Evolutionary conservation across 2,113 vertebrate species (phyloP), one percentile per base, ranked within the genome.

Genomic region (Elgaria multicarinata): DNA sequence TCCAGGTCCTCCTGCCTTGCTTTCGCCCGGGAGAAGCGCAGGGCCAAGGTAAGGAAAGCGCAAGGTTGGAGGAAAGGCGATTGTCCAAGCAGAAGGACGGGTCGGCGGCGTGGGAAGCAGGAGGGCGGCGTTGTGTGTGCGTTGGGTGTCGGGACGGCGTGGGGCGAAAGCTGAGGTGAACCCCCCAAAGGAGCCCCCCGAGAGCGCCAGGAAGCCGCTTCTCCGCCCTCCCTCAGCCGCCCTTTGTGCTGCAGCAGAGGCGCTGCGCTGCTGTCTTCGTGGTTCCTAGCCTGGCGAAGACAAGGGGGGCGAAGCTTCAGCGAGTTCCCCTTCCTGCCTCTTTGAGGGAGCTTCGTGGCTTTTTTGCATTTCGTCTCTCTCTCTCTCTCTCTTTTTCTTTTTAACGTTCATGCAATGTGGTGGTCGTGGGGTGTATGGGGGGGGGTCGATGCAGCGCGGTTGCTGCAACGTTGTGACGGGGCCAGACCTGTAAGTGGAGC

Each of bases 21-120:
- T 96, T 98, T 12, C 98, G 98, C 55, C 97, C 97, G 89, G 98
- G 98, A 92, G 98, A 96, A 92, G 98, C 98, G 89, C 98, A 98
- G 94, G 97, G 98, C 92, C 98, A 98, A 98, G 98, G 98, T 99
- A 92, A 94, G 97, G 90, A 3, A 36, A 20, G 66, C 44, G 91
- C 87, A 87, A 83, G 82, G 82, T 64, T 55, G 46, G 36, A 12
- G 58, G 6, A n/a, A 3, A 44, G 22, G 7, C 69, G 67, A 4
- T 50, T 26, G 8, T 18, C 33, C 13, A 24, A 14, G 31, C 14
- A 16, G 66, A 4, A 46, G 24, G 67, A 33, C 14, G 4, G 86
- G 39, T 28, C 16, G 16, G 50, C 16, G 16, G 50, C 31, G 28
- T 55, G 33, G 20, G 22, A 28, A 44, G 53, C 24, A 1, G 44